Percentiles rank a stretch among this genome's conserved stretches.
phyloP scores from a whole-genome alignment of 1,140 invertebrate species.

The Drosophila pseudoobscura region DNA sequence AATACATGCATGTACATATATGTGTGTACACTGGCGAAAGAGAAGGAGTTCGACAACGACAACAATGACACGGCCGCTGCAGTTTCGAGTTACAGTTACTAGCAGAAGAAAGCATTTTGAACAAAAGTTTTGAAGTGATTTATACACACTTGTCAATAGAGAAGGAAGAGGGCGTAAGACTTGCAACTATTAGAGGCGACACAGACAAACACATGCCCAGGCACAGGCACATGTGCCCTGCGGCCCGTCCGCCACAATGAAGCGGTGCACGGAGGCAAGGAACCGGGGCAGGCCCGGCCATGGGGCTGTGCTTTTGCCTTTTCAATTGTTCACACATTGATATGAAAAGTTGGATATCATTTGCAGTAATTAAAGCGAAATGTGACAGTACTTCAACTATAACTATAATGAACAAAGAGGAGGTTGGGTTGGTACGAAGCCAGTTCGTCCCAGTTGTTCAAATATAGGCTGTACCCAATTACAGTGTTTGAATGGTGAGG shows the following conservation, averaged over 20 bases:
- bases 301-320: conserved; percentile 39
- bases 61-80: conserved; percentile 52
- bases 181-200: not conserved
- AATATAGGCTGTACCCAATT: too few relatives aligned
- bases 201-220: not conserved
- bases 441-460: too few relatives aligned
- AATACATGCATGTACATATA: conserved; percentile 28
- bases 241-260: conserved; percentile 45
- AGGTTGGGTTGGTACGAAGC: conserved; percentile 6
- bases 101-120: conserved; percentile 57
- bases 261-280: conserved; percentile 1
- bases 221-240: conserved; percentile 9
- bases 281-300: conserved; percentile 18
- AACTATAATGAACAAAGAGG: conserved; percentile 21
- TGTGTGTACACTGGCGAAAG: not conserved
- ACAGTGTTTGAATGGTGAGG: too few relatives aligned
- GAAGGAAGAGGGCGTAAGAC: conserved; percentile 12
- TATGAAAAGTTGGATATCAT: conserved; percentile 52
- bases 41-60: not conserved
- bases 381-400: conserved; percentile 15
- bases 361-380: conserved; percentile 55
- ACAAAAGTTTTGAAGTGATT: conserved; percentile 78
- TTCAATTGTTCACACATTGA: conserved; percentile 22
- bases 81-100: conserved; percentile 66
- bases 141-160: conserved; percentile 69